A percentile compares a stretch with the other conserved stretches of the same genome.
phyloP scores from a whole-genome alignment of 2,888 invertebrate species.

The Choristoneura rosaceana region DNA sequence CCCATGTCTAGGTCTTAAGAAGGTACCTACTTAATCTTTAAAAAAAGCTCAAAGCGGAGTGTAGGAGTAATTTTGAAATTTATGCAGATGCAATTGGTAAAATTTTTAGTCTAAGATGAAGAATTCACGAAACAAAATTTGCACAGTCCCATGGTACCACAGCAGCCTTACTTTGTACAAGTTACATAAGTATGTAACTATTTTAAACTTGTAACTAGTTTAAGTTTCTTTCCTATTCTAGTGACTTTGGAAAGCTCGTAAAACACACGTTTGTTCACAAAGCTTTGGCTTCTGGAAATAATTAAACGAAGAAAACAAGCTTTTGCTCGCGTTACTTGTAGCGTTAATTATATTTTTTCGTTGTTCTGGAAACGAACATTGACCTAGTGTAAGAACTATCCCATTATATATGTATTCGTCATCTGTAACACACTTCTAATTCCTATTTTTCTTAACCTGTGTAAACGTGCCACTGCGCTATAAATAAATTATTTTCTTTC shows the following conservation, averaged over 20 bases:
- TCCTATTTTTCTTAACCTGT: too few relatives aligned
- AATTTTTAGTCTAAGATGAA: too few relatives aligned
- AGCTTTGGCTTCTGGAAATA: conserved; percentile 11
- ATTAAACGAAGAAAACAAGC: conserved; percentile 10
- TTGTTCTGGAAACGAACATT: background rate
- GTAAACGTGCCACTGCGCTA: too few relatives aligned
- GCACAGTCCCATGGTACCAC: conserved; percentile 12
- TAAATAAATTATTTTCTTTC: too few relatives aligned
- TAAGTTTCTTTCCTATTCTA: conserved; percentile 29
- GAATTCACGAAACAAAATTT: background rate
- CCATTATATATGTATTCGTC: too few relatives aligned
- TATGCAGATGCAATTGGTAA: too few relatives aligned
- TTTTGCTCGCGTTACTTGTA: background rate
- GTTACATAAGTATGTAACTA: conserved; percentile 40
- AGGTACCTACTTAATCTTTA: too few relatives aligned
- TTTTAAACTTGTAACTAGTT: conserved; percentile 41
- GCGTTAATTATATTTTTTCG: background rate
- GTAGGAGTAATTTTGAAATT: too few relatives aligned
- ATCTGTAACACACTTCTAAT: too few relatives aligned
- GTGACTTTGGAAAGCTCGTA: conserved; percentile 28
- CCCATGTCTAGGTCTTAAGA: too few relatives aligned
- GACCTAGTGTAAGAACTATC: too few relatives aligned
- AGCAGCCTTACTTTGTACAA: conserved; percentile 3
- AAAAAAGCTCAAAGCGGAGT: too few relatives aligned
- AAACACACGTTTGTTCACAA: conserved; percentile 20